These are phyloP conservation scores for Atopsyche davidsoni DNA, from an alignment of 1,140 invertebrate genomes.

Conservation along the genomic window DNA sequence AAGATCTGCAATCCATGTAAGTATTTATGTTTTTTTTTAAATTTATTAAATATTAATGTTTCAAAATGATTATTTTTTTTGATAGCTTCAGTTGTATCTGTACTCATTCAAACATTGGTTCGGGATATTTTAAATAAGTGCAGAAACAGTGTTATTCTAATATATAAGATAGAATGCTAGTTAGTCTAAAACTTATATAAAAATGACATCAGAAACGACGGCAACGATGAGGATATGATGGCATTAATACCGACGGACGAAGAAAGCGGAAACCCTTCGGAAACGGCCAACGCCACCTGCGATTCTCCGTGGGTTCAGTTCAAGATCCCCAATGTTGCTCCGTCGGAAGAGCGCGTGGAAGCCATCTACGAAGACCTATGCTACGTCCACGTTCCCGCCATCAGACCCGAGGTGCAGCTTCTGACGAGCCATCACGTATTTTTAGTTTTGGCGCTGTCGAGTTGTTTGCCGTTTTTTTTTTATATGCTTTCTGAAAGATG, in stretches of 20 bases:
- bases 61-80: too few species aligned
- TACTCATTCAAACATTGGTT: too few species aligned
- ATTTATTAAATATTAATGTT: not conserved
- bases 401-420: slow-evolving; percentile 52
- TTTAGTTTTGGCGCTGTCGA: too few species aligned
- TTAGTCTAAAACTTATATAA: not conserved
- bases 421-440: not conserved
- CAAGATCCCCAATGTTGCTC: slow-evolving; percentile 51
- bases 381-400: slow-evolving; percentile 70
- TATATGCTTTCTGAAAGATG: too few species aligned
- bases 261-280: slow-evolving; percentile 24
- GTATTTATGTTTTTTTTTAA: slow-evolving; percentile 31
- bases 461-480: too few species aligned
- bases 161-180: too few species aligned
- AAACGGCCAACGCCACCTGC: slow-evolving; percentile 26
- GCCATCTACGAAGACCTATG: slow-evolving; percentile 84
- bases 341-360: slow-evolving; percentile 62
- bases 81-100: too few species aligned
- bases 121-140: too few species aligned
- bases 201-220: slow-evolving; percentile 13
- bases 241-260: slow-evolving; percentile 31
- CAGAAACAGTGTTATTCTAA: too few species aligned
- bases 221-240: slow-evolving; percentile 21
- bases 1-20: slow-evolving; percentile 70
- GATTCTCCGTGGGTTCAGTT: slow-evolving; percentile 57